Evolutionary conservation across 1,140 invertebrate species (phyloP), one percentile per base, ranked within the genome.

Genomic region (Oscheius sp.): DNA sequence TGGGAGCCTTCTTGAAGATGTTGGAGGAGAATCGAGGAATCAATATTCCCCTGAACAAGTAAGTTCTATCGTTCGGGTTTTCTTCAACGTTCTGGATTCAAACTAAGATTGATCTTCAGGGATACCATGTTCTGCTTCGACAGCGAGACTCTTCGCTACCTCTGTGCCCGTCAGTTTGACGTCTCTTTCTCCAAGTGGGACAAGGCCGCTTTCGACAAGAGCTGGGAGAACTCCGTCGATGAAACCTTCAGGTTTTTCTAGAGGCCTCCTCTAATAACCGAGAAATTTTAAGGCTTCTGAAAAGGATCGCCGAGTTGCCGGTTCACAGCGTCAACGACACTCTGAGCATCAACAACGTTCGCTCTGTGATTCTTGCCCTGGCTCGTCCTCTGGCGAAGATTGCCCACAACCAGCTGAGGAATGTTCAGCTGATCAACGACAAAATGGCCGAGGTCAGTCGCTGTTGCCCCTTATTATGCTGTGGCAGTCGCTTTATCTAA

Each of bases 111-210:
- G n/a, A 7, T 10, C 28, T 55, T 7, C 49, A 55, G 31, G 35
- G 20, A 13, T 10, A 76, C 74, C 18, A 15, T 77, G n/a, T 76
- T 65, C 77, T 79, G 35, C 70, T 67, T 76, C 20, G 74, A 76
- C 42, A 76, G 79, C 42, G 74, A 76, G 31, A 42, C 46, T 1
- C 74, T 73, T 29, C 76, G 77, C 26, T 79, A 75, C 34, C 35
- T 76, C 0, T 34, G 63, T 15, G 76, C 74, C 13, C 26, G 20
- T 26, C 31, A 38, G 67, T 28, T 71, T 15, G 68, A 65, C 4
- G 59, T 70, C 18, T 15, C 0, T 1, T 70, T 70, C 42, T 0
- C 55, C 0, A 31, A 71, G 20, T 71, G 18, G 4, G 68, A 70
- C 0, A 7, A 18, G 18, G n/a, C 4, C 28, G 23, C 70, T 29